These are phyloP conservation scores for Epizoanthus ramosus DNA, from an alignment of 92 coral and sea anemone genomes.

Conservation along the genomic window DNA sequence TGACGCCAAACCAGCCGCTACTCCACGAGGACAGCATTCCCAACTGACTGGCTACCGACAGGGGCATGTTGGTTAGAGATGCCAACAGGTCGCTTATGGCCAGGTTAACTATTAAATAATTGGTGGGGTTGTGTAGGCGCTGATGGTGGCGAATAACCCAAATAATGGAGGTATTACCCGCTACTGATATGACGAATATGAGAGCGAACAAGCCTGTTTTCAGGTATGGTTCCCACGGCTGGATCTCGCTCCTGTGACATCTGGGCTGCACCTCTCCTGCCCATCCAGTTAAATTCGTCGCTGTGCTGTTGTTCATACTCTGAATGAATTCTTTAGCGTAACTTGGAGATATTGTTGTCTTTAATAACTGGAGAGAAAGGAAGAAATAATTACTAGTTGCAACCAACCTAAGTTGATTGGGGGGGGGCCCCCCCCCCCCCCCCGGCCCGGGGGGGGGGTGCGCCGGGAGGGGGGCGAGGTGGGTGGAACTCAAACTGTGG, in stretches of 20 bases:
- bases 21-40: constrained; percentile 59
- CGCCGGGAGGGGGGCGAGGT: too few relatives aligned
- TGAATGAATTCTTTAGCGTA: too few relatives aligned
- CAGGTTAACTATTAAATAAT: constrained; percentile 67
- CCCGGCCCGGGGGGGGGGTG: too few relatives aligned
- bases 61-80: constrained; percentile 57
- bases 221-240: not conserved
- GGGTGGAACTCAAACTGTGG: too few relatives aligned
- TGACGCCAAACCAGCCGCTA: constrained; percentile 56
- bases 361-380: too few relatives aligned
- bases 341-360: too few relatives aligned
- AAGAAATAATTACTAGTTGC: too few relatives aligned
- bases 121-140: constrained; percentile 72
- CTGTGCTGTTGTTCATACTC: too few relatives aligned
- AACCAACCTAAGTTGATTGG: too few relatives aligned
- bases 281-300: too few relatives aligned
- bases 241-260: not conserved
- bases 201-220: constrained; percentile 57
- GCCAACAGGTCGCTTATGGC: constrained; percentile 75
- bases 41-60: constrained; percentile 56
- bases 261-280: too few relatives aligned
- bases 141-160: constrained; percentile 53
- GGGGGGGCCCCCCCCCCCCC: too few relatives aligned
- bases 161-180: constrained; percentile 72
- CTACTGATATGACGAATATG: constrained; percentile 52